Conservation (phyloP, 2,113 vertebrate genomes). For the Mobula hypostoma region DNA sequence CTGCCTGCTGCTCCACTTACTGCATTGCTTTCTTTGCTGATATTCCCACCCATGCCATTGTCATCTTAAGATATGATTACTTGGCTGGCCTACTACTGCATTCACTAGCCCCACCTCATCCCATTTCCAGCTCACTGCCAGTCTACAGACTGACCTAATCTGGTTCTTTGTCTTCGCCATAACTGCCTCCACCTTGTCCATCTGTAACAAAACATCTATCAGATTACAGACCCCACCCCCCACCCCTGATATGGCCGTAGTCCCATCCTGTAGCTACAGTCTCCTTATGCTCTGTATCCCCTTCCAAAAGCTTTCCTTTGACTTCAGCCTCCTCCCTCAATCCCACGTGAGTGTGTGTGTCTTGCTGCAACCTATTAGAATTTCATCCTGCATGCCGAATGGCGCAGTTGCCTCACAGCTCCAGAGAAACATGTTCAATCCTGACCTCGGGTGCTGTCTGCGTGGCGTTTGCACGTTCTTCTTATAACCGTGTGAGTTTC, state of each 20-base stretch:
- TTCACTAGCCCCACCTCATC: too few relatives aligned
- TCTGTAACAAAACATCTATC: not conserved
- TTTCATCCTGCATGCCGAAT: not conserved
- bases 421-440: too few relatives aligned
- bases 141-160: not conserved
- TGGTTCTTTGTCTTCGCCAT: not conserved
- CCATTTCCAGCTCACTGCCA: not conserved
- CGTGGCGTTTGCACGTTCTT: too few relatives aligned
- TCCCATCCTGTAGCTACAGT: not conserved
- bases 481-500: too few relatives aligned
- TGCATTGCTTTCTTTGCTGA: not conserved
- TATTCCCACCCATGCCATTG: too few relatives aligned
- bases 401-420: too few relatives aligned
- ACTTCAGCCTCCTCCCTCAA: not conserved
- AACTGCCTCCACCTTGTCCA: too few relatives aligned
- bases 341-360: not conserved
- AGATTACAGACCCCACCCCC: not conserved
- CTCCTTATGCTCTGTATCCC: not conserved
- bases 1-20: not conserved
- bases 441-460: too few relatives aligned
- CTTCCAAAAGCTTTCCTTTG: not conserved
- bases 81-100: too few relatives aligned
- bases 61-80: too few relatives aligned
- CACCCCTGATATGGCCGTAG: not conserved
- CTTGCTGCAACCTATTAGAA: not conserved